phyloP scores from a whole-genome alignment of 64 coral and sea anemone species.

The Stichodactyla mertensii region DNA sequence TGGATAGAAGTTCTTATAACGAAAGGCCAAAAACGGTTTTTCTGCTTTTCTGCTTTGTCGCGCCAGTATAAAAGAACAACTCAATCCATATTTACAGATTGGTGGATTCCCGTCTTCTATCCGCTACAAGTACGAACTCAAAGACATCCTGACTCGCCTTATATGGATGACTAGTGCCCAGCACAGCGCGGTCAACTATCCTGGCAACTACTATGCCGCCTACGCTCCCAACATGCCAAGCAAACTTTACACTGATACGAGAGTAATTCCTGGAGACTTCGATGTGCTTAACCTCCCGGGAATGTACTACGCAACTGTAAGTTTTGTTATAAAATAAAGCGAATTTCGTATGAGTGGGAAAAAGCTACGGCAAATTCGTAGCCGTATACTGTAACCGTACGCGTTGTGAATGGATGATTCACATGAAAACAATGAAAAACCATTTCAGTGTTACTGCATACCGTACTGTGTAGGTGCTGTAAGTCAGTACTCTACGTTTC shows the following conservation, averaged over 20 bases:
- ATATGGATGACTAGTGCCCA: constrained; percentile 79
- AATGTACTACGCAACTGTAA: constrained; percentile 13
- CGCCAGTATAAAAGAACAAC: not conserved
- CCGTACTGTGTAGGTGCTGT: no score
- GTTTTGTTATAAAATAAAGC: not conserved
- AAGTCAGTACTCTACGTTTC: no score
- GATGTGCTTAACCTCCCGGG: not conserved
- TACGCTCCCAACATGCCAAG: constrained; percentile 85
- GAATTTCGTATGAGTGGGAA: no score
- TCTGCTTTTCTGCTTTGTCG: no score
- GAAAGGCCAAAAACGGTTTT: no score
- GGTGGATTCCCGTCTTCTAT: constrained; percentile 64
- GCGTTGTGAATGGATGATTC: no score
- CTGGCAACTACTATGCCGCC: constrained; percentile 63
- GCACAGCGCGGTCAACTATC: constrained; percentile 78
- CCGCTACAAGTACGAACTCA: constrained; percentile 17
- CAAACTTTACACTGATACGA: constrained; percentile 72
- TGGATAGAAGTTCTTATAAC: no score
- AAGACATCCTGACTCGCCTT: constrained; percentile 57
- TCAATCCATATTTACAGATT: constrained; percentile 28
- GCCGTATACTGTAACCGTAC: no score
- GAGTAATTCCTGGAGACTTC: constrained; percentile 47
- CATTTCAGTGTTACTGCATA: no score
- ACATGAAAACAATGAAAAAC: no score
- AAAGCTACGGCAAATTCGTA: no score